Evolutionary conservation across 1,140 invertebrate genomes (phyloP), one percentile per base, ranked within the genome.

Genomic region (Pseudomyrmex flavicornis): DNA sequence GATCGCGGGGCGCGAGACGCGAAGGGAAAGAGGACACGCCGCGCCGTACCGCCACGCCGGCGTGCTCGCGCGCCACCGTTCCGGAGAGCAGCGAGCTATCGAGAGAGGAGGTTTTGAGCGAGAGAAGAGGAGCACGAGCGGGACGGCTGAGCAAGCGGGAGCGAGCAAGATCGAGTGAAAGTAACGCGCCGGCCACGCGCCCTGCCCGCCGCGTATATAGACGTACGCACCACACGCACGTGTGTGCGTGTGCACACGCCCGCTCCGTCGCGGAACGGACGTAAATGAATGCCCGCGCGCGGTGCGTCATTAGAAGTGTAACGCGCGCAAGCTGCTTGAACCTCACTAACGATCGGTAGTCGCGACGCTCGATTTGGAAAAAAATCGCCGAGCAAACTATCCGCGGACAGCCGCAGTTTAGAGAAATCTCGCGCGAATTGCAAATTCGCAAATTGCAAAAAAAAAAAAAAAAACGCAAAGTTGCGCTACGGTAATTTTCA

Each of bases 121-220:
- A 52, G 12, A 52, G 50, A 52, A 52, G 50, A 52, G 50, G 50
- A 52, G 50, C 50, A 50, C 50, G 50, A 76, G 61, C 75, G 75
- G 35, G 48, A 86, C 66, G 77, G 69, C 58, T 35, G 83, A 76
- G 76, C 63, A 77, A 74, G 86, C 85, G 66, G 84, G 84, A 86
- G 69, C 74, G 50, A 83, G 82, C 84, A 58, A 70, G 86, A 83
- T 76, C 84, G 82, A 91, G 91, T 91, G 91, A 91, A 91, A 91
- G 91, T 91, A 91, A 90, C 82, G 77, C 66, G 86, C 68, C 65
- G 73, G 82, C 86, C 88, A 91, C 86, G 89, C 90, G 79, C 82
- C 91, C 89, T 90, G 89, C 79, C 66, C 79, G 76, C 82, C 79
- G 68, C 65, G 50, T 76, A 74, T 76, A 74, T 62, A 48, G 44